These are phyloP conservation scores for Camponotus pennsylvanicus DNA, from an alignment of 1,140 invertebrate species.

Conservation along the genomic window DNA sequence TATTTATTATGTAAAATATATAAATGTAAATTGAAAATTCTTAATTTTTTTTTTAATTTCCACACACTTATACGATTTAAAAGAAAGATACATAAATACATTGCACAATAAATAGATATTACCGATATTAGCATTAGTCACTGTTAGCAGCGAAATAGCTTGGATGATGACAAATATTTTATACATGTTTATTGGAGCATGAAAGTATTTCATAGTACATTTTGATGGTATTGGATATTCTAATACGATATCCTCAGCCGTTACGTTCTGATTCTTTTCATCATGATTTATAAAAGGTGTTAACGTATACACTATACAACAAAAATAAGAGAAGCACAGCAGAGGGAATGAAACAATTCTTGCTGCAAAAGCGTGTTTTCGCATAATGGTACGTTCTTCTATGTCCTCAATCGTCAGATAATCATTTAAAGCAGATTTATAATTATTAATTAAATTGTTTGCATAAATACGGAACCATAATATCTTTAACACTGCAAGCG, in stretches of 20 bases:
- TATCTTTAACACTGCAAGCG: constrained; percentile 35
- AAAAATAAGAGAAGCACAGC: no score
- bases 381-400: constrained; percentile 30
- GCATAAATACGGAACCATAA: constrained; percentile 9
- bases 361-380: constrained; percentile 35
- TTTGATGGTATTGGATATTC: constrained; percentile 43
- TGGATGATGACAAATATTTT: background rate
- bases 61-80: background rate
- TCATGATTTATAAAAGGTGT: background rate
- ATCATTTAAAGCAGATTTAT: constrained; percentile 31
- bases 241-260: background rate
- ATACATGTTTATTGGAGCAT: background rate
- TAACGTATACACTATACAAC: background rate
- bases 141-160: background rate
- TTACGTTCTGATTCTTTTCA: background rate
- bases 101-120: background rate
- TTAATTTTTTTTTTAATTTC: no score
- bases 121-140: constrained; percentile 43
- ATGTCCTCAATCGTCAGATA: background rate
- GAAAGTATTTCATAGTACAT: background rate
- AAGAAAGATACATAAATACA: background rate
- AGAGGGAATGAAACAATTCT: background rate
- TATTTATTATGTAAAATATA: no score
- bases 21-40: background rate
- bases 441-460: constrained; percentile 17